phyloP scores from a whole-genome alignment of 2,888 invertebrate species.

The Pheosia gnoma region DNA sequence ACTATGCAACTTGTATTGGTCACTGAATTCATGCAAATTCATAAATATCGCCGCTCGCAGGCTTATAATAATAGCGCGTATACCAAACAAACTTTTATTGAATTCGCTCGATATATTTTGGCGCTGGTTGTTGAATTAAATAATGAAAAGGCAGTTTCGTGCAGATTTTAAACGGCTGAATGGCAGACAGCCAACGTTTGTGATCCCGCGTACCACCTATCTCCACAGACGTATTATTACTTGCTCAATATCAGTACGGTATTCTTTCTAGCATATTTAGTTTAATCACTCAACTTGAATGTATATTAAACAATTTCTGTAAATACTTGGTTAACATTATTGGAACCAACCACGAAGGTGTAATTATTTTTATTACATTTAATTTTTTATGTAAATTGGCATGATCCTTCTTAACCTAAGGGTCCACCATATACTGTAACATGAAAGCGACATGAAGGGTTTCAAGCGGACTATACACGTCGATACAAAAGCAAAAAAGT shows the following conservation, averaged over 20 bases:
- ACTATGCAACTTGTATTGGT: background rate
- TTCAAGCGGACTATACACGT: too few species aligned
- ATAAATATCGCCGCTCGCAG: slow-evolving; percentile 40
- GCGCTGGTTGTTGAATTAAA: slow-evolving; percentile 78
- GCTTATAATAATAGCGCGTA: slow-evolving; percentile 42
- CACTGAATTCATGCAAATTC: slow-evolving; percentile 31
- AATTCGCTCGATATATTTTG: slow-evolving; percentile 66
- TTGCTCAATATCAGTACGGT: background rate
- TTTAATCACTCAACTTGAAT: too few species aligned
- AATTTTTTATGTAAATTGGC: too few species aligned
- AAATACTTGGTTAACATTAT: too few species aligned
- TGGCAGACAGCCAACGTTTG: slow-evolving; percentile 70
- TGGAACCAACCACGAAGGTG: too few species aligned
- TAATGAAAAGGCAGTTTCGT: slow-evolving; percentile 73
- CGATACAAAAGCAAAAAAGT: too few species aligned
- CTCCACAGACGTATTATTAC: slow-evolving; percentile 16
- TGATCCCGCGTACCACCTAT: slow-evolving; percentile 34
- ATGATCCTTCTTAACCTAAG: too few species aligned
- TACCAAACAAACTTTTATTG: slow-evolving; percentile 44
- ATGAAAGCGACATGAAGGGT: too few species aligned
- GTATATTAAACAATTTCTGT: too few species aligned
- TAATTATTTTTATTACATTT: too few species aligned
- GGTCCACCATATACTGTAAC: too few species aligned
- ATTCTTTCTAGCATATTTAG: too few species aligned
- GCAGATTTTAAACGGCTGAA: slow-evolving; percentile 71